Evolutionary conservation across 2,113 vertebrate genomes (phyloP).

Genomic region (Oenanthe oenanthe): DNA sequence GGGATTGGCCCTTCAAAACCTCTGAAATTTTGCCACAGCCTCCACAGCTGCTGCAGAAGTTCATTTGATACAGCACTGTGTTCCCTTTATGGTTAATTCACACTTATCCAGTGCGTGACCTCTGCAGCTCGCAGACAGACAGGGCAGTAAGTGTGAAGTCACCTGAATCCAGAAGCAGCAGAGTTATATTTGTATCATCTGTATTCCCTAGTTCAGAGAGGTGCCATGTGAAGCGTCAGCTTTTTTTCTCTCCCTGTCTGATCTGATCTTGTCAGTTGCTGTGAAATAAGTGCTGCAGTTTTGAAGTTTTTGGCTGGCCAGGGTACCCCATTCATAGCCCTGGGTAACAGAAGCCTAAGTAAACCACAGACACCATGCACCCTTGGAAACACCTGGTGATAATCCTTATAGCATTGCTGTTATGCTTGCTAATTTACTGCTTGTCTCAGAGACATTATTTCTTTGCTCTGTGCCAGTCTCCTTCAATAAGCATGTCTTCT

Average conservation of each 20-base stretch:
- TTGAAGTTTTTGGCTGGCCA: background rate
- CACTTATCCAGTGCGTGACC: background rate
- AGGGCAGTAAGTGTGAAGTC: background rate
- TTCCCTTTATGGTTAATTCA: constrained; percentile 20
- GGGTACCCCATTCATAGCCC: background rate
- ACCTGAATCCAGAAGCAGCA: background rate
- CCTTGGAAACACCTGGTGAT: background rate
- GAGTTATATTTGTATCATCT: background rate
- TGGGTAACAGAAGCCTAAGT: background rate
- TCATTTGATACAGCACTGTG: background rate
- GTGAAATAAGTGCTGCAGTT: background rate
- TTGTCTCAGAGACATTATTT: background rate
- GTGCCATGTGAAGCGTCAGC: background rate
- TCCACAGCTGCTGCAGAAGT: constrained; percentile 33
- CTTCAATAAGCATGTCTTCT: background rate
- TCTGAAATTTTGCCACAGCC: background rate
- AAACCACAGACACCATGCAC: background rate
- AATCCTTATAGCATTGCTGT: background rate
- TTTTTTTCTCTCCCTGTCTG: background rate
- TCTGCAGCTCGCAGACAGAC: background rate
- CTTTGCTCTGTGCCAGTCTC: background rate
- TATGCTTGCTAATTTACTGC: background rate
- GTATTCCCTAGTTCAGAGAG: background rate
- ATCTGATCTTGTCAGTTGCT: background rate
- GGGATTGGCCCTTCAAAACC: background rate